Conservation (phyloP, 2,113 vertebrate species). For the Aldabrachelys gigantea region DNA sequence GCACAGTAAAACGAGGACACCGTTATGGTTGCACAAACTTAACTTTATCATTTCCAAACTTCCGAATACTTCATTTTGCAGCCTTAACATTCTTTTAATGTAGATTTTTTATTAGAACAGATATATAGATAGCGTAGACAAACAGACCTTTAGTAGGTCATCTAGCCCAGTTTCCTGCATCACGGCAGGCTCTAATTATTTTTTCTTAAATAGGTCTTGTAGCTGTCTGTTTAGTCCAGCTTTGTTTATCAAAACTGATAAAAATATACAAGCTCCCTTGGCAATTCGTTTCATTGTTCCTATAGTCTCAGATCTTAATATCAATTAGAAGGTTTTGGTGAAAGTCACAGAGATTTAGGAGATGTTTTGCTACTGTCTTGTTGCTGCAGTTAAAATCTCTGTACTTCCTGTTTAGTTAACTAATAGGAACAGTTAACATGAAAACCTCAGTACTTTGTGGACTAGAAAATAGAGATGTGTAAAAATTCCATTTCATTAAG, state of each 20-base stretch:
- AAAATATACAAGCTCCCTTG: neutral
- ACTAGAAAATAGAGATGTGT: neutral
- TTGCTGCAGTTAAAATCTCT: neutral
- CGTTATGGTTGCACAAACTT: too few relatives aligned
- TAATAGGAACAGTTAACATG: neutral
- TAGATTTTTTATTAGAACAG: too few relatives aligned
- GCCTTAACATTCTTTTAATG: too few relatives aligned
- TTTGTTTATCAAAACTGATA: neutral
- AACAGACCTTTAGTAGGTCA: neutral
- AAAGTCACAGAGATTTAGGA: neutral
- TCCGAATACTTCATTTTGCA: too few relatives aligned
- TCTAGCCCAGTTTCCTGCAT: neutral
- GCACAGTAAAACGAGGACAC: too few relatives aligned
- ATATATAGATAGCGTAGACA: too few relatives aligned
- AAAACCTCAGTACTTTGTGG: neutral
- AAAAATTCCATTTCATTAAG: too few relatives aligned
- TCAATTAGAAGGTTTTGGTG: neutral
- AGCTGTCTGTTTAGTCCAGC: neutral
- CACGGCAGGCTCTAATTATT: neutral
- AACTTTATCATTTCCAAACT: too few relatives aligned
- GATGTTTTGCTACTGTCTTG: neutral
- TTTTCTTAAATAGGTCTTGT: neutral
- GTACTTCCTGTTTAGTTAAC: neutral
- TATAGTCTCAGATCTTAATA: neutral
- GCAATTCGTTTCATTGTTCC: neutral